Percentiles rank a stretch among this genome's conserved stretches.
Evolutionary conservation across 2,888 invertebrate genomes (phyloP).

Genomic region (Lochmaea crataegi): DNA sequence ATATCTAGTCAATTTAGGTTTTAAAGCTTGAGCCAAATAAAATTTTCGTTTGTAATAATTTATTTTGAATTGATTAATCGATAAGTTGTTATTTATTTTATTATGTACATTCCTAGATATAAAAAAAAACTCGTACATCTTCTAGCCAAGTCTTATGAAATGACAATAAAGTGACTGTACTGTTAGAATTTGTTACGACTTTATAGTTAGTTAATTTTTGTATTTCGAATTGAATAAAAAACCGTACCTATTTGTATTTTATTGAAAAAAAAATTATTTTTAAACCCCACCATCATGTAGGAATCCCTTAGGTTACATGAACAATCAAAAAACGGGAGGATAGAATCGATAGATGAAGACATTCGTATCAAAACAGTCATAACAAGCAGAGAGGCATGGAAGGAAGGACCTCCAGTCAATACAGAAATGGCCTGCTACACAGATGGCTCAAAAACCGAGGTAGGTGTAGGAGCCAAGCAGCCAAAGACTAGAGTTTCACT

Average conservation of each 20-base stretch:
- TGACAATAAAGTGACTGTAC: constrained; percentile 12
- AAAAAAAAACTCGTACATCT: constrained; percentile 20
- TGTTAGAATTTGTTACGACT: constrained; percentile 21
- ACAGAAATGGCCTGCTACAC: too few relatives aligned
- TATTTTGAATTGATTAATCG: constrained; percentile 8
- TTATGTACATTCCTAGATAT: constrained; percentile 29
- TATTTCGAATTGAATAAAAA: constrained; percentile 26
- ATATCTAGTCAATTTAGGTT: constrained; percentile 7
- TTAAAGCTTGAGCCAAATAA: not conserved
- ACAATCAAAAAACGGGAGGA: too few relatives aligned
- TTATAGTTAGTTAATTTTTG: constrained; percentile 26
- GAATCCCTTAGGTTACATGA: too few relatives aligned
- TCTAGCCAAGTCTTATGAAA: constrained; percentile 23
- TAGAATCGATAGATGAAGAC: too few relatives aligned
- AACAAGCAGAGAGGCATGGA: too few relatives aligned
- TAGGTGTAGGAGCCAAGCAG: too few relatives aligned
- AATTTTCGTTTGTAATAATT: not conserved
- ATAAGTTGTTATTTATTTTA: constrained; percentile 8
- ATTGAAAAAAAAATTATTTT: not conserved
- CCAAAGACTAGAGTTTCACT: too few relatives aligned
- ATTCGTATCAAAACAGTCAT: too few relatives aligned
- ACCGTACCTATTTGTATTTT: constrained; percentile 22
- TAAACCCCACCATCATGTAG: not conserved
- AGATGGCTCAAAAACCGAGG: too few relatives aligned
- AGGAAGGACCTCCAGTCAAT: too few relatives aligned